Percentiles rank a stretch among this genome's conserved stretches.
Evolutionary conservation across 2,797 vertebrate species (phyloP).

Genomic region (Echiichthys vipera): DNA sequence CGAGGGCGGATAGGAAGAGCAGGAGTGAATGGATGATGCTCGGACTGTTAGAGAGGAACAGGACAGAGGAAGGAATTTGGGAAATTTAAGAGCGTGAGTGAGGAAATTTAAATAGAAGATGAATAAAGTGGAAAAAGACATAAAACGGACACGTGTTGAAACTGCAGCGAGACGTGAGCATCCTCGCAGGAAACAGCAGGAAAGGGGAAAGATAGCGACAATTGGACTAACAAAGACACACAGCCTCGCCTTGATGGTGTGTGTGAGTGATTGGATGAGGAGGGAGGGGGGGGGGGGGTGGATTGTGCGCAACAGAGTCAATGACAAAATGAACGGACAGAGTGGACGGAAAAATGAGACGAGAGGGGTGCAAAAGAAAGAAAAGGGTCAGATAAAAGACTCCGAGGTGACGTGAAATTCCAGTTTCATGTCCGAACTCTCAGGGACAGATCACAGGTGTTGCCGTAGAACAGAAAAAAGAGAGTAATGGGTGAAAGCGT

Average conservation of each 20-base stretch:
- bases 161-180: slow-evolving; percentile 56
- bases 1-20: not conserved
- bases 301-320: slow-evolving; percentile 64
- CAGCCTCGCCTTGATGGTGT: slow-evolving; percentile 67
- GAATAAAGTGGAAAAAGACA: slow-evolving; percentile 1
- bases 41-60: slow-evolving; percentile 29
- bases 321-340: slow-evolving; percentile 60
- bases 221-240: slow-evolving; percentile 80
- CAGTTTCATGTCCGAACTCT: not conserved
- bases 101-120: not conserved
- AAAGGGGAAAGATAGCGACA: slow-evolving; percentile 65
- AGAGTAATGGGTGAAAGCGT: not conserved
- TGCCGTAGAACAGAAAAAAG: not conserved
- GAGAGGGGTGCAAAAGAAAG: not conserved
- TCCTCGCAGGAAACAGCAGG: slow-evolving; percentile 68
- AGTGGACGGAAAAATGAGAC: slow-evolving; percentile 49
- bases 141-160: slow-evolving; percentile 20
- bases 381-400: slow-evolving; percentile 25
- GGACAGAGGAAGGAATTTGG: slow-evolving; percentile 34
- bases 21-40: slow-evolving; percentile 21
- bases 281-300: slow-evolving; percentile 47
- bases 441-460: not conserved
- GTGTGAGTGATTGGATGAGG: slow-evolving; percentile 59
- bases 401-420: not conserved
- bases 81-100: slow-evolving; percentile 13